Evolutionary conservation across 2,113 vertebrate species (phyloP).

Genomic region (Taxidea taxus): DNA sequence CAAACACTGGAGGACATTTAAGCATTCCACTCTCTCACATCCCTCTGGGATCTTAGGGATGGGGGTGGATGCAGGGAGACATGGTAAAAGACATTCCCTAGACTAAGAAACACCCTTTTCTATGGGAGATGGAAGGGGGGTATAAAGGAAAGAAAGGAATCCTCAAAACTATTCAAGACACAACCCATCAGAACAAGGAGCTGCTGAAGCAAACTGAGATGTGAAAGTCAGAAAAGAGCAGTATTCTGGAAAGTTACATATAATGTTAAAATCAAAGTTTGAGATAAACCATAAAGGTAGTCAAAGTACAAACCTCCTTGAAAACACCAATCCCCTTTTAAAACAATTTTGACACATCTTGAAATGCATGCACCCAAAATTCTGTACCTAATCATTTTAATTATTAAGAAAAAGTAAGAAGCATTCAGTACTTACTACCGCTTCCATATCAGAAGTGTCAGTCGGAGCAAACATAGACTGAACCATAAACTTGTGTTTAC

Average conservation of each 20-base stretch:
- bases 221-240: neutral
- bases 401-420: neutral
- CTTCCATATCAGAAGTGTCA: constrained; percentile 99
- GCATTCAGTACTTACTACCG: constrained; percentile 91
- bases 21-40: neutral
- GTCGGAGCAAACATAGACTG: constrained; percentile 96
- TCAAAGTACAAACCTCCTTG: neutral
- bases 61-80: neutral
- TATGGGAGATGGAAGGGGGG: no score
- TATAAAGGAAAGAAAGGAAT: neutral
- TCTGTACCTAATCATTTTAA: neutral
- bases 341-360: neutral
- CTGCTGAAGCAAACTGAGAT: neutral
- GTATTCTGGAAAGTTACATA: neutral
- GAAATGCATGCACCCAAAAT: constrained; percentile 51
- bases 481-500: constrained; percentile 99
- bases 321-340: neutral
- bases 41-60: neutral
- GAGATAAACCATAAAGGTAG: neutral
- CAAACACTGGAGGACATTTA: neutral
- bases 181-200: neutral
- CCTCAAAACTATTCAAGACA: neutral
- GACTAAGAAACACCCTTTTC: neutral
- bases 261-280: neutral
- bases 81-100: neutral